Evolutionary conservation across 2,888 invertebrate species (phyloP).

Genomic region (Agrochola circellaris): DNA sequence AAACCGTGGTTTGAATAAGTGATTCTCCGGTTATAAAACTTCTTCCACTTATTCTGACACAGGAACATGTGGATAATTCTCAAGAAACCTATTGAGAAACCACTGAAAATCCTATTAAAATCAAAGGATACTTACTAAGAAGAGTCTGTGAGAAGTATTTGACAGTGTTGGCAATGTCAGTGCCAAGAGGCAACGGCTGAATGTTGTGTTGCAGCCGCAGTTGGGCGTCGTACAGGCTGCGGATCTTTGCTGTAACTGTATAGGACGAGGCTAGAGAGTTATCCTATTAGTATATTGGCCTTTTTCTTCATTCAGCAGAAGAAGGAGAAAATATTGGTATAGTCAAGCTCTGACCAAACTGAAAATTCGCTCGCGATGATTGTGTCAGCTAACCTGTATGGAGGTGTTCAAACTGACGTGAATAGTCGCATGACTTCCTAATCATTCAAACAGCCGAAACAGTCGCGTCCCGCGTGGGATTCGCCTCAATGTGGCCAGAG

Average conservation of each 20-base stretch:
- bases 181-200: slow-evolving; percentile 97
- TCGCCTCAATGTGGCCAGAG: neutral
- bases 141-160: slow-evolving; percentile 99
- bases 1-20: neutral
- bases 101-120: neutral
- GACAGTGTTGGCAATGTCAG: slow-evolving; percentile 99
- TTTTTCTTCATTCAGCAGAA: slow-evolving; percentile 16
- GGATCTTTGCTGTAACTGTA: slow-evolving; percentile 99
- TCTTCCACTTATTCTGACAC: neutral
- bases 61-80: neutral
- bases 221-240: slow-evolving; percentile 99
- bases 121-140: slow-evolving; percentile 94
- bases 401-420: neutral
- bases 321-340: neutral
- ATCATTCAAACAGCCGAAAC: neutral
- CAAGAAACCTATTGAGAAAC: neutral
- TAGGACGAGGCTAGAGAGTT: slow-evolving; percentile 35
- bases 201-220: slow-evolving; percentile 97
- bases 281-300: slow-evolving; percentile 26
- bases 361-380: neutral
- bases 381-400: neutral
- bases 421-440: neutral
- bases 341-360: slow-evolving; percentile 1
- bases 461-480: neutral
- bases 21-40: neutral